These are phyloP conservation scores for Margarornis squamiger DNA, from an alignment of 2,797 vertebrate species.

Conservation along the genomic window DNA sequence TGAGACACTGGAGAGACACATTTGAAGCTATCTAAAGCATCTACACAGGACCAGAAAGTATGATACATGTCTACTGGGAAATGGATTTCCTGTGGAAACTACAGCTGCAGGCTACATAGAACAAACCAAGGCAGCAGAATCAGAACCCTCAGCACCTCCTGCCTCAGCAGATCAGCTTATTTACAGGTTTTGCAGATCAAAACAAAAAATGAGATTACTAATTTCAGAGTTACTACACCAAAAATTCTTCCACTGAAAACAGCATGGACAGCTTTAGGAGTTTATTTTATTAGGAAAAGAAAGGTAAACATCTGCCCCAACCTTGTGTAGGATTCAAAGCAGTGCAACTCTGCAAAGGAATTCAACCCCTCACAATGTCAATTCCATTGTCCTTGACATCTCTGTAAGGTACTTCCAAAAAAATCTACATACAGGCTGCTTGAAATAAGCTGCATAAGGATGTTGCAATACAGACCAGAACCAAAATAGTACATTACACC, in stretches of 20 bases:
- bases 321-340: not conserved
- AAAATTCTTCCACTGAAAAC: not conserved
- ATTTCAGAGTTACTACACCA: not conserved
- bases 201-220: not conserved
- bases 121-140: not conserved
- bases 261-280: not conserved
- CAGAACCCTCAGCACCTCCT: not conserved
- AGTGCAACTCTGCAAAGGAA: not conserved
- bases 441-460: not conserved
- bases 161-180: not conserved
- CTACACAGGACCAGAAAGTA: not conserved
- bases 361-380: not conserved
- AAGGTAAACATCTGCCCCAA: not conserved
- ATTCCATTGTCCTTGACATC: not conserved
- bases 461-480: not conserved
- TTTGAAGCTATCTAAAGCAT: not conserved
- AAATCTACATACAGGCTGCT: not conserved
- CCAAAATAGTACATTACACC: slow-evolving; percentile 46
- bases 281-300: not conserved
- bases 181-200: not conserved
- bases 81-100: not conserved
- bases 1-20: not conserved
- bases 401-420: not conserved
- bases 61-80: not conserved
- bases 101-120: not conserved